phyloP scores from a whole-genome alignment of 2,797 vertebrate species.

The Galaxias olidus region DNA sequence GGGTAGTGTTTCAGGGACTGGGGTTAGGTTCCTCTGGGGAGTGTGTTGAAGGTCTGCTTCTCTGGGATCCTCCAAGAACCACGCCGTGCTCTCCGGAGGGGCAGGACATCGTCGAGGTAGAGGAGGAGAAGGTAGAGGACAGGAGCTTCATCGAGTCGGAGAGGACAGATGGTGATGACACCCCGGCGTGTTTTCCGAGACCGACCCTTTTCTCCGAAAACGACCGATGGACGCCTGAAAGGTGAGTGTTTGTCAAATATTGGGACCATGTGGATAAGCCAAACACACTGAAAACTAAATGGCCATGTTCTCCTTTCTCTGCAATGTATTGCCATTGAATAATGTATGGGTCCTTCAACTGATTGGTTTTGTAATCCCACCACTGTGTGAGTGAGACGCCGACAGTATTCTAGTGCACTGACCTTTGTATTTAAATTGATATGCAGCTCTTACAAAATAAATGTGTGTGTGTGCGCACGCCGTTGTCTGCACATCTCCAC shows the following conservation, averaged over 20 bases:
- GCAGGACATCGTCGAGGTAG: slow-evolving; percentile 29
- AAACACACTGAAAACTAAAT: slow-evolving; percentile 1
- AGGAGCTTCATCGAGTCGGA: slow-evolving; percentile 36
- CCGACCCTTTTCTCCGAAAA: slow-evolving; percentile 16
- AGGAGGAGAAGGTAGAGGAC: slow-evolving; percentile 44
- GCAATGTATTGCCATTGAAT: slow-evolving; percentile 18
- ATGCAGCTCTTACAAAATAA: no score
- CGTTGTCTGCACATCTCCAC: not conserved
- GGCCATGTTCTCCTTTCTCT: slow-evolving; percentile 5
- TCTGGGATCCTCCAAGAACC: slow-evolving; percentile 38
- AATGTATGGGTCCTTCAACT: slow-evolving; percentile 13
- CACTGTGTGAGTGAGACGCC: slow-evolving; percentile 2
- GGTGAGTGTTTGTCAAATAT: slow-evolving; percentile 53
- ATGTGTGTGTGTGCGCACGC: no score
- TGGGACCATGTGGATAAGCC: not conserved
- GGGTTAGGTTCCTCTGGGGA: slow-evolving; percentile 56
- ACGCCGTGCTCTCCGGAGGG: slow-evolving; percentile 34
- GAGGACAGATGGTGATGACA: slow-evolving; percentile 21
- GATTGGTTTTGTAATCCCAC: slow-evolving; percentile 9
- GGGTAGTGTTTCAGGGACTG: slow-evolving; percentile 55
- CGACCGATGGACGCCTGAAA: slow-evolving; percentile 34
- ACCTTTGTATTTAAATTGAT: not conserved
- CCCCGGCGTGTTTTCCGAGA: slow-evolving; percentile 38
- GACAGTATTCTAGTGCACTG: not conserved
- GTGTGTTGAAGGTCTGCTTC: slow-evolving; percentile 41